A percentile compares a stretch with the other conserved stretches of the same genome.
Evolutionary conservation across 2,113 vertebrate genomes (phyloP).

Genomic region (Lagopus muta): DNA sequence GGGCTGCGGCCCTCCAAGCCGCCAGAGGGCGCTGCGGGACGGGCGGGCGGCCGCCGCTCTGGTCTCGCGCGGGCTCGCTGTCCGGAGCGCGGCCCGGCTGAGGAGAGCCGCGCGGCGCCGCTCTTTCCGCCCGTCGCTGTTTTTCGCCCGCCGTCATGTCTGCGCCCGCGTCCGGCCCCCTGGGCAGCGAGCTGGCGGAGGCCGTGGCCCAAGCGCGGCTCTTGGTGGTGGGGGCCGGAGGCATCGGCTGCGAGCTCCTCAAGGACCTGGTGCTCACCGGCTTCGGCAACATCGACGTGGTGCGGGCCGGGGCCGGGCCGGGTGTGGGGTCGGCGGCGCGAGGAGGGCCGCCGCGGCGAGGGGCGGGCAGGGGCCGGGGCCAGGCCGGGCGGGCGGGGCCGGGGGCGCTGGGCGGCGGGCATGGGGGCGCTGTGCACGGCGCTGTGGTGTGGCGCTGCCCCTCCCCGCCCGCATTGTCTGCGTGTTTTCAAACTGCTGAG

Average conservation of each 20-base stretch:
- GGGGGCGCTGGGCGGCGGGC: too few species aligned
- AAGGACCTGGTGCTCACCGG: constrained; percentile 95
- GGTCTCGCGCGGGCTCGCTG: background rate
- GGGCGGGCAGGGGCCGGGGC: background rate
- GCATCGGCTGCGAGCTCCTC: constrained; percentile 95
- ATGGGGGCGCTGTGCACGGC: too few species aligned
- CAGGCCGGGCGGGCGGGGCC: too few species aligned
- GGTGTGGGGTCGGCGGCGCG: background rate
- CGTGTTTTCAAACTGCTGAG: background rate
- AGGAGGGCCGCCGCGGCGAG: background rate
- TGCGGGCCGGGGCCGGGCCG: constrained; percentile 67
- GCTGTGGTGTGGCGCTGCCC: too few species aligned
- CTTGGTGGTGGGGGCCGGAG: constrained; percentile 93
- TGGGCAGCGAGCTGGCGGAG: constrained; percentile 88
- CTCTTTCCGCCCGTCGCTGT: background rate
- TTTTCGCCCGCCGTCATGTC: background rate
- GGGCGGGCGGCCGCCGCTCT: background rate
- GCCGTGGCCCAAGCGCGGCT: constrained; percentile 85
- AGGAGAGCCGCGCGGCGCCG: constrained; percentile 11
- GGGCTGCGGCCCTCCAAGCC: background rate
- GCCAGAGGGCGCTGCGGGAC: background rate
- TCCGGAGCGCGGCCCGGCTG: background rate
- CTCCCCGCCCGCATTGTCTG: background rate
- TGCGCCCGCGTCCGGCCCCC: constrained; percentile 86
- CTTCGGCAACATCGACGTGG: constrained; percentile 93